These are phyloP conservation scores for Anguilla anguilla DNA, from an alignment of 2,797 vertebrate genomes.

Conservation along the genomic window DNA sequence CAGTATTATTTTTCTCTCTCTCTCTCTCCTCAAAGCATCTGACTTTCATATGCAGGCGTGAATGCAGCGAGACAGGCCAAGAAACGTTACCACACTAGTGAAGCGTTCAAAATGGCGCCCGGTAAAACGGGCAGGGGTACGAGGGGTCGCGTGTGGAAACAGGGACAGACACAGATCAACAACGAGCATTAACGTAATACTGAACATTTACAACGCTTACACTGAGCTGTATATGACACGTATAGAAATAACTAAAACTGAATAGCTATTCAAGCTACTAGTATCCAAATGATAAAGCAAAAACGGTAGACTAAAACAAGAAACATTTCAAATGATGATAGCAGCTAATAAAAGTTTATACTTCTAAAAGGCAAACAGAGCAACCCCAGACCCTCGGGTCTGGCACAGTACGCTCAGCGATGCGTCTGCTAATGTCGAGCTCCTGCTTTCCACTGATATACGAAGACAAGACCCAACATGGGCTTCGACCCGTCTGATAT, in stretches of 20 bases:
- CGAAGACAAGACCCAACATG: background rate
- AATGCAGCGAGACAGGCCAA: background rate
- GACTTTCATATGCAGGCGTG: background rate
- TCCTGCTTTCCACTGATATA: background rate
- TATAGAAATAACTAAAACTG: background rate
- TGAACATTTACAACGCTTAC: background rate
- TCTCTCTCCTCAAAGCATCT: background rate
- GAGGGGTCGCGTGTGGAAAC: background rate
- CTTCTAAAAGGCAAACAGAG: background rate
- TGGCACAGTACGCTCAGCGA: background rate
- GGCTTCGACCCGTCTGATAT: background rate
- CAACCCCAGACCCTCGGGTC: background rate
- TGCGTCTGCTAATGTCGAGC: background rate
- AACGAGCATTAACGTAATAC: background rate
- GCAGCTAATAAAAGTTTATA: background rate
- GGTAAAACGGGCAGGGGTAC: background rate
- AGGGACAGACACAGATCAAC: background rate
- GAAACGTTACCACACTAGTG: background rate
- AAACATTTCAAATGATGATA: background rate
- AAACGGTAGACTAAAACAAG: background rate
- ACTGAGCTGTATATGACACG: background rate
- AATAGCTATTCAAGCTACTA: background rate
- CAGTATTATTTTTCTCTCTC: background rate
- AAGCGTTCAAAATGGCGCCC: background rate
- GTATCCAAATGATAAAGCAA: background rate